Base-by-base conservation (phyloP, 64 coral and sea anemone genomes). In the Anthopleura sola region DNA sequence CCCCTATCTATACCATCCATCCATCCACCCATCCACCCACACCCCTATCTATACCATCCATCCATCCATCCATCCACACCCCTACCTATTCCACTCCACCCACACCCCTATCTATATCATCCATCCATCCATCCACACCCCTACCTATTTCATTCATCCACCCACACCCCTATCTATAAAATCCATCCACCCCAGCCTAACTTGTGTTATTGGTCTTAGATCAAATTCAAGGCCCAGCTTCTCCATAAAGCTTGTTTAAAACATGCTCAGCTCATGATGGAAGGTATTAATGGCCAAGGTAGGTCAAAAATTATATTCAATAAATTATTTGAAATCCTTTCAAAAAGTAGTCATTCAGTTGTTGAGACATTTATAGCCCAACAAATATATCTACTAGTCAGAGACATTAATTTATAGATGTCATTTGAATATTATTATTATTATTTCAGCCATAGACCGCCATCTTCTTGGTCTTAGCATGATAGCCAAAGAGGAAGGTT, bases 221-320 rank as follows among this genome's bases (percentile, higher is more conserved):
- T 26, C 11, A 48, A 40, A 3, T 83, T 76, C 2, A 96, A 78
- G 39, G 53, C 82, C 18, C 78, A 82, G n/a, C 56, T 96, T 75
- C 68, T 96, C 15, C 66, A 58, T 17, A 39, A 75, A 66, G 94
- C 94, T 39, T 86, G 71, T 55, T 44, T 75, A 10, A 96, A 83
- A 36, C 94, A 96, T 66, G 80, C 76, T 34, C 77, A 89, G 53
- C 78, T 96, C 2, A 96, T 92, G 94, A 92, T 57, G 37, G 94
- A 96, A 54, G 94, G 86, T 36, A 48, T 92, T 14, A 39, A 78
- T 50, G 94, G 94, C 17, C 90, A 96, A 83, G 94, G 94, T 96
- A 49, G 48, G 60, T 75, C 53, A 6, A 44, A 24, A 17, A 14
- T 48, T 48, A 24, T n/a, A n/a, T n/a, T 75, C 20, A 24, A 16